Conservation (phyloP, 1,140 invertebrate genomes). For the Anagrus nilaparvatae region DNA sequence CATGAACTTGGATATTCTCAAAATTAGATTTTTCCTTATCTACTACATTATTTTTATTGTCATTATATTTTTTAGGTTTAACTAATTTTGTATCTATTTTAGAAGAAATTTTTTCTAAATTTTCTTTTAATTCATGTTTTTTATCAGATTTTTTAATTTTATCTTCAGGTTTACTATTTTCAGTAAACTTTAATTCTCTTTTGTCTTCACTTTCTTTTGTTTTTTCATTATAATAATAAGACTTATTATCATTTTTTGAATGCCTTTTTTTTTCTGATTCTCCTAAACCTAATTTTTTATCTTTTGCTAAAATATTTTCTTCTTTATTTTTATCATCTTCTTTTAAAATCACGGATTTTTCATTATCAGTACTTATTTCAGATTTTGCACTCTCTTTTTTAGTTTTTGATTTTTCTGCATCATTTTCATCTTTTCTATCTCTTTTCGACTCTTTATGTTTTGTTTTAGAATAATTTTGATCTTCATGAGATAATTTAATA, state of each 20-base stretch:
- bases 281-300: slow-evolving; percentile 4
- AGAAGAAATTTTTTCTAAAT: too few species aligned
- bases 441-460: slow-evolving; percentile 23
- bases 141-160: background rate
- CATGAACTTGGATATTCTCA: too few species aligned
- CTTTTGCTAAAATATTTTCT: slow-evolving; percentile 7
- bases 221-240: slow-evolving; percentile 5
- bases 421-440: slow-evolving; percentile 19
- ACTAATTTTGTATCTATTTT: too few species aligned
- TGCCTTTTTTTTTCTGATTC: slow-evolving; percentile 11
- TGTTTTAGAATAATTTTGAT: slow-evolving; percentile 19
- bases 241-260: slow-evolving; percentile 17
- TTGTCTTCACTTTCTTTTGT: slow-evolving; percentile 3
- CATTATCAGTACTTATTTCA: slow-evolving; percentile 12
- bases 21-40: too few species aligned
- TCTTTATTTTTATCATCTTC: slow-evolving; percentile 22
- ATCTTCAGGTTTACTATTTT: background rate
- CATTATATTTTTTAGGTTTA: too few species aligned
- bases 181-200: background rate
- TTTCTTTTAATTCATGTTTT: too few species aligned
- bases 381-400: slow-evolving; percentile 14
- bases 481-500: slow-evolving; percentile 19
- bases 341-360: slow-evolving; percentile 14
- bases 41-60: too few species aligned
- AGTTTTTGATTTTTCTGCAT: slow-evolving; percentile 17